Evolutionary conservation across 2,888 invertebrate species (phyloP), one percentile per base, ranked within the genome.

Genomic region (Melinaea marsaeus): DNA sequence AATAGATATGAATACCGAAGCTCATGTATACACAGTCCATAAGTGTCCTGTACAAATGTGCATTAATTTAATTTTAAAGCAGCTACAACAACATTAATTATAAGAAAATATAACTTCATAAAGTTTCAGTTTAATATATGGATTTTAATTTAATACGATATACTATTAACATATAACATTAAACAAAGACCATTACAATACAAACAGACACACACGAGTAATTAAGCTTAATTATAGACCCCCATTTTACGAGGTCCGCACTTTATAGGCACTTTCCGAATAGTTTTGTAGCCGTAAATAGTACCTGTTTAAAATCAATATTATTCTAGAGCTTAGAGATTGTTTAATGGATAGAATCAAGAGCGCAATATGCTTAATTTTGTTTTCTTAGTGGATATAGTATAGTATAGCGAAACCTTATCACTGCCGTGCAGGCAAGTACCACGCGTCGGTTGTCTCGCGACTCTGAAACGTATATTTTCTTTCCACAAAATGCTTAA

Each of bases 301-400:
- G n/a, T n/a, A n/a, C n/a, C n/a, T n/a, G n/a, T n/a, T n/a, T n/a
- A n/a, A n/a, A n/a, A n/a, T n/a, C n/a, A n/a, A n/a, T n/a, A n/a
- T n/a, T n/a, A n/a, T n/a, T n/a, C n/a, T n/a, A n/a, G n/a, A n/a
- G n/a, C n/a, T n/a, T n/a, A n/a, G n/a, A n/a, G n/a, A n/a, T n/a
- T n/a, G n/a, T n/a, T 82, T 80, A 79, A 74, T 74, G 77, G 81
- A 81, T 84, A 84, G 84, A 81, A 80, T 80, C 79, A 77, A 69
- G 79, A 75, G 78, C 74, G 76, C 76, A 80, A 82, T 84, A n/a
- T 88, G 88, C 89, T 88, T 90, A 87, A n/a, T n/a, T 88, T 88
- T 88, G 88, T 85, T 88, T 88, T 84, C 80, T 79, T 76, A 79
- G 80, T 75, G 80, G 79, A 77, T 81, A 80, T 77, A 80, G 81